Base-by-base conservation (phyloP, 2,888 invertebrate species). In the Gymnocheta viridis region DNA sequence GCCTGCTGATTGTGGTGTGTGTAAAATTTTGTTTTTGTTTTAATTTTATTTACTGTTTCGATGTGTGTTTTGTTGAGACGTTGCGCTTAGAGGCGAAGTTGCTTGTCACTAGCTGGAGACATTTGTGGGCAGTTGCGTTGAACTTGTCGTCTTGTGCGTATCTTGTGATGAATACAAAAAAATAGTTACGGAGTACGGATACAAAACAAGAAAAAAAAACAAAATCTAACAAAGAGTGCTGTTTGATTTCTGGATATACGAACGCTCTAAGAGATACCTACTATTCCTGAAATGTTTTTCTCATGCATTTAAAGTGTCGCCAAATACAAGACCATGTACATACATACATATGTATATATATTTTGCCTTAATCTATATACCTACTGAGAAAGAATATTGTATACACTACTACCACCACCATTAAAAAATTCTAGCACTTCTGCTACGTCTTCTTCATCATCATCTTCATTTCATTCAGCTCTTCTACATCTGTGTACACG, bases 141-240 rank as follows among this genome's bases (percentile, higher is more conserved):
- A 89, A 91, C 89, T 91, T 91, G 91, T 91, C 90, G 90, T 89
- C 88, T 90, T 89, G 90, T 89, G 89, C 89, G 89, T 91, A 88
- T 83, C 62, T 82, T 73, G 76, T 79, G 74, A 70, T 62, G 10
- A 82, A 76, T 54, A 69, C 35, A 62, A 72, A 77, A 73, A 76
- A 67, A 2, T 22, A 78, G 67, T 83, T 77, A 82, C 83, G 77
- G 82, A 77, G 74, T 67, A 62, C 77, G 80, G 81, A 80, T 76
- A 67, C 32, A 38, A 62, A 74, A 69, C 19, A 56, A 54, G 41
- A 58, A 58, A 64, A 60, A 27, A 64, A 29, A 32, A 14, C 6
- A 32, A 60, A 67, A 14, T 35, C 17, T 35, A 58, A 67, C 58
- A 72, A 80, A 77, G 62, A 81, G 69, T 56, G 47, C 78, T 82